Conservation (phyloP, 1,140 invertebrate species). For the Zaprionus ornatus region DNA sequence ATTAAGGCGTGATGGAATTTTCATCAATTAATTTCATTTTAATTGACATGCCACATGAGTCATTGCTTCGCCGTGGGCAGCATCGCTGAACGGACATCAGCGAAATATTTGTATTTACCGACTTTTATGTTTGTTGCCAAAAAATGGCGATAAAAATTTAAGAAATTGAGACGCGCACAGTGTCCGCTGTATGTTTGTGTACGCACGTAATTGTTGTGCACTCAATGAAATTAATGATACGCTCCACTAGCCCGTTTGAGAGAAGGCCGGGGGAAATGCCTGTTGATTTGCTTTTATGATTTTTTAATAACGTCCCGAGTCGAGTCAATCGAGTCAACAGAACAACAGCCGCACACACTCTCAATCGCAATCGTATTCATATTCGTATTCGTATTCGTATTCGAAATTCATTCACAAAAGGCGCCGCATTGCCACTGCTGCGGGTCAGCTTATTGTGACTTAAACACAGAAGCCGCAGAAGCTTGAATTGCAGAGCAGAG, state of each 20-base stretch:
- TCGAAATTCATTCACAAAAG: conserved; percentile 50
- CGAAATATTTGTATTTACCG: conserved; percentile 2
- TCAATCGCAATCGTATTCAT: not conserved
- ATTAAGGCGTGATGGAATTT: conserved; percentile 76
- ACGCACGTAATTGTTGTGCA: conserved; percentile 32
- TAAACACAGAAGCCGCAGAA: conserved; percentile 23
- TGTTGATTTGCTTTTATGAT: conserved; percentile 40
- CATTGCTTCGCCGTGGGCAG: conserved; percentile 24
- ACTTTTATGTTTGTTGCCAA: conserved; percentile 39
- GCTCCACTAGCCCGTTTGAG: not conserved
- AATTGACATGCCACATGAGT: conserved; percentile 57
- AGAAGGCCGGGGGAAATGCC: no score
- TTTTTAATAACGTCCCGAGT: conserved; percentile 42
- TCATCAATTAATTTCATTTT: conserved; percentile 74
- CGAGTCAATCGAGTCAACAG: conserved; percentile 10
- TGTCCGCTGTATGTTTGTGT: not conserved
- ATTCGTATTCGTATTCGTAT: conserved; percentile 2
- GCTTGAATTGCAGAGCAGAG: conserved; percentile 35
- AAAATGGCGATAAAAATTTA: conserved; percentile 49
- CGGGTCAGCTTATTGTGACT: conserved; percentile 42
- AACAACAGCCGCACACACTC: not conserved
- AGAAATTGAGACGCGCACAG: conserved; percentile 33
- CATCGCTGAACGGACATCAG: conserved; percentile 7
- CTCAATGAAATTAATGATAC: conserved; percentile 55
- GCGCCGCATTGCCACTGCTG: conserved; percentile 6